Percentiles rank a stretch among this genome's conserved stretches.
Evolutionary conservation across 2,888 invertebrate genomes (phyloP).

Genomic region (Cephus sareptanus): DNA sequence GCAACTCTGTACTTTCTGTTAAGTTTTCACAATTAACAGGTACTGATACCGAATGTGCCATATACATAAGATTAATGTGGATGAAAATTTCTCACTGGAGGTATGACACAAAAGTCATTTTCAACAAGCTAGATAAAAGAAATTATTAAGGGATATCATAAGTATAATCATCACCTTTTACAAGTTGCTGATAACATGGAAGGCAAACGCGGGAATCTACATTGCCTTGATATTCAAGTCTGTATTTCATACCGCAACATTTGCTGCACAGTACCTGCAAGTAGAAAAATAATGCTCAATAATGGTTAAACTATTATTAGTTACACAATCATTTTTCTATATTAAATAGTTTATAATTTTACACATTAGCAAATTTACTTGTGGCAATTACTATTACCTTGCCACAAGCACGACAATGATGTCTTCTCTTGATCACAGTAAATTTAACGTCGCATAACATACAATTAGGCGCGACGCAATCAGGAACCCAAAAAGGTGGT

Average conservation of each 20-base stretch:
- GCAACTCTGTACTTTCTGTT: neutral
- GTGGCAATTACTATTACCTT: conserved; percentile 67
- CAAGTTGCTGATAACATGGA: conserved; percentile 74
- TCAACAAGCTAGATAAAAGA: neutral
- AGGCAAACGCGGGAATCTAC: conserved; percentile 84
- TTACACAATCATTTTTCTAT: neutral
- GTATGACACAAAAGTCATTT: neutral
- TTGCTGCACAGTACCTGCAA: conserved; percentile 80
- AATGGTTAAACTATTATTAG: neutral
- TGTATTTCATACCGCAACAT: conserved; percentile 80
- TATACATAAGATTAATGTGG: no score
- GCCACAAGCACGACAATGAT: conserved; percentile 90
- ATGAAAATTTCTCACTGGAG: neutral
- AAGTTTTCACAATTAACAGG: neutral
- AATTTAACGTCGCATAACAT: conserved; percentile 86
- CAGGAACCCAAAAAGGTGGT: conserved; percentile 89
- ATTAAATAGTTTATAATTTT: neutral
- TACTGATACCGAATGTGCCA: neutral
- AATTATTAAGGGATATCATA: conserved; percentile 1
- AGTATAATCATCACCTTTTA: conserved; percentile 60
- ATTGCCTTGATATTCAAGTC: conserved; percentile 78
- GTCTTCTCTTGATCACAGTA: conserved; percentile 83
- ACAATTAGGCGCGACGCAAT: conserved; percentile 82
- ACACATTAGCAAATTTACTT: neutral
- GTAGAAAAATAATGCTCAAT: conserved; percentile 7